Conservation (phyloP, 2,113 vertebrate species). For the Anas platyrhynchos region DNA sequence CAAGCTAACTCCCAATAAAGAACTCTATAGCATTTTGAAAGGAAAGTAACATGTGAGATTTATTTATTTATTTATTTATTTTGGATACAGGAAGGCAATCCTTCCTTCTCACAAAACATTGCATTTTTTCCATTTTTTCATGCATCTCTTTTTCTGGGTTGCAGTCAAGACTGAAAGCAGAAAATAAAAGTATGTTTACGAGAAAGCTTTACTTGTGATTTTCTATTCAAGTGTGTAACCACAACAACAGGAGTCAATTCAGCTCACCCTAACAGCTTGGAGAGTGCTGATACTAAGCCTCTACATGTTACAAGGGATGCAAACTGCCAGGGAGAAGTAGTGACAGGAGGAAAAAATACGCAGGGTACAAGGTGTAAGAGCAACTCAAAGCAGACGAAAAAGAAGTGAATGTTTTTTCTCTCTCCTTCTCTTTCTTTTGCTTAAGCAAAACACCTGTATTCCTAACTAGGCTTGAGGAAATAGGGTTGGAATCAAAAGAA, state of each 20-base stretch:
- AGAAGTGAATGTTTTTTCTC: not conserved
- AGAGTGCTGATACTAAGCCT: not conserved
- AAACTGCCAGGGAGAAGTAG: not conserved
- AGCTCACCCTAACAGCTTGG: not conserved
- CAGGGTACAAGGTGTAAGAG: not conserved
- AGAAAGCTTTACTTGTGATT: not conserved
- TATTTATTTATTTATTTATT: not conserved
- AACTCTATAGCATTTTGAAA: not conserved
- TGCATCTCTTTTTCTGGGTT: not conserved
- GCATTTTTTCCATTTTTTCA: not conserved
- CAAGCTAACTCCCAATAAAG: not conserved
- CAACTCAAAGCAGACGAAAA: not conserved
- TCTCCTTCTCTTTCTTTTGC: not conserved
- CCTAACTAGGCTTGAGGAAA: not conserved
- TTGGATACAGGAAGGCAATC: not conserved
- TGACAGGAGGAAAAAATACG: not conserved
- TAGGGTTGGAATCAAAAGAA: not conserved
- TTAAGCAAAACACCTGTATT: not conserved
- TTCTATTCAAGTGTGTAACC: not conserved
- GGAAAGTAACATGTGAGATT: not conserved
- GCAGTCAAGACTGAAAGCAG: not conserved
- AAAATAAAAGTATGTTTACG: not conserved
- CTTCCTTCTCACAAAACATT: not conserved
- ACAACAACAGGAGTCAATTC: not conserved
- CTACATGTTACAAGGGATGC: not conserved